Evolutionary conservation across 2,113 vertebrate species (phyloP).

Genomic region (Noctilio leporinus): DNA sequence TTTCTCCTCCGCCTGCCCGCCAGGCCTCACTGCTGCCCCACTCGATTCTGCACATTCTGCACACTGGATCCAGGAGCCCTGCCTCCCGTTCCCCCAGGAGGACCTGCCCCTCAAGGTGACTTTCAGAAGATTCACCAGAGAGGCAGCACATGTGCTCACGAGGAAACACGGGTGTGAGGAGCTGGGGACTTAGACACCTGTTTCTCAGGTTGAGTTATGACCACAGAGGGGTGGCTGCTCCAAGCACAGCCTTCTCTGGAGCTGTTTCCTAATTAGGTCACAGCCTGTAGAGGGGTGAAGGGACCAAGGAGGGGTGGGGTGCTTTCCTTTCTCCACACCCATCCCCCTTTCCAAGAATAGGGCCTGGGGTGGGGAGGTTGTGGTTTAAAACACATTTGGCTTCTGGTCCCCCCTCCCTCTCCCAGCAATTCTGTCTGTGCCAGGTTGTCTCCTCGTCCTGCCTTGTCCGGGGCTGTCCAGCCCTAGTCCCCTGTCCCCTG

Average conservation of each 20-base stretch:
- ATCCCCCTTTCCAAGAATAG: not conserved
- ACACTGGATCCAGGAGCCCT: not conserved
- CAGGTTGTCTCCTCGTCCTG: not conserved
- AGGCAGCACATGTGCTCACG: accelerated
- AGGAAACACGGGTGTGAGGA: not conserved
- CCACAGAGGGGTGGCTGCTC: not conserved
- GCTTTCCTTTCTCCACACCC: accelerated
- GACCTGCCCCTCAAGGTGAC: not conserved
- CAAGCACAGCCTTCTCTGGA: not conserved
- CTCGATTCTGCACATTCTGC: too few relatives aligned
- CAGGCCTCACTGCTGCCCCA: not conserved
- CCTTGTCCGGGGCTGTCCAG: accelerated
- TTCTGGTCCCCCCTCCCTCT: accelerated
- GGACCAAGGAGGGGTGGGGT: not conserved
- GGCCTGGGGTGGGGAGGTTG: accelerated
- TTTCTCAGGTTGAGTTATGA: not conserved
- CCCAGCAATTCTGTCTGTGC: not conserved
- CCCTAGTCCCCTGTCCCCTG: accelerated
- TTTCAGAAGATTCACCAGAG: not conserved
- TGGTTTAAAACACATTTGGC: accelerated
- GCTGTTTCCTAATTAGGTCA: not conserved
- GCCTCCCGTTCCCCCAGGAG: not conserved
- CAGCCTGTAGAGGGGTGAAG: not conserved
- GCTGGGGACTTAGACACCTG: accelerated
- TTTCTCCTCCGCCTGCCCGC: not conserved